These are phyloP conservation scores for Drosophila arawakana DNA, from an alignment of 1,140 invertebrate genomes.

Conservation along the genomic window DNA sequence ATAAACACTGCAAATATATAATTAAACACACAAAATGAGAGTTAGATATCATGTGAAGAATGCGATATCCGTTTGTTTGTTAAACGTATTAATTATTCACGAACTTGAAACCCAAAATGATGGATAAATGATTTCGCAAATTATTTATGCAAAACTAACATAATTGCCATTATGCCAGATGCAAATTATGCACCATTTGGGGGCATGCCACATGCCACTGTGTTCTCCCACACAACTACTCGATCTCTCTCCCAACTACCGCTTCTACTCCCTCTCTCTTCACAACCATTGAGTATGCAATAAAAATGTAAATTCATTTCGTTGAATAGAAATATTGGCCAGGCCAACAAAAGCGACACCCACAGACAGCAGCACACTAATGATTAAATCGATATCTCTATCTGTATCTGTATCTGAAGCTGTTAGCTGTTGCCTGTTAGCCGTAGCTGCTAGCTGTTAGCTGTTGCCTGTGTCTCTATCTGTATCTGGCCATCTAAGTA, in stretches of 20 bases:
- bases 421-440: background rate
- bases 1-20: background rate
- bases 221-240: too few relatives aligned
- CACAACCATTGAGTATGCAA: conserved; percentile 45
- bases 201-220: background rate
- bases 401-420: conserved; percentile 22
- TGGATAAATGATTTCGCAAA: conserved; percentile 40
- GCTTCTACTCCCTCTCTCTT: conserved; percentile 22
- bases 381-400: conserved; percentile 80
- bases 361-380: conserved; percentile 57
- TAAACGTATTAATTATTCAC: conserved; percentile 16
- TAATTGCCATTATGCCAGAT: conserved; percentile 54
- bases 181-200: conserved; percentile 31
- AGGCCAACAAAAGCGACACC: conserved; percentile 10
- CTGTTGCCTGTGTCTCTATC: conserved; percentile 17
- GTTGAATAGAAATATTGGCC: conserved; percentile 21
- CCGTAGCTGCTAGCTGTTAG: background rate
- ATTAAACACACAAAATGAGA: background rate
- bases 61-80: conserved; percentile 5
- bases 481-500: conserved; percentile 27
- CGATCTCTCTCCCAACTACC: background rate
- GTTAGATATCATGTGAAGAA: background rate
- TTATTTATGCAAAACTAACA: conserved; percentile 58
- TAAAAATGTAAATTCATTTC: conserved; percentile 79
- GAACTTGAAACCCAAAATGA: conserved; percentile 26